phyloP scores from a whole-genome alignment of 2,888 invertebrate genomes.

The Synanthedon vespiformis region DNA sequence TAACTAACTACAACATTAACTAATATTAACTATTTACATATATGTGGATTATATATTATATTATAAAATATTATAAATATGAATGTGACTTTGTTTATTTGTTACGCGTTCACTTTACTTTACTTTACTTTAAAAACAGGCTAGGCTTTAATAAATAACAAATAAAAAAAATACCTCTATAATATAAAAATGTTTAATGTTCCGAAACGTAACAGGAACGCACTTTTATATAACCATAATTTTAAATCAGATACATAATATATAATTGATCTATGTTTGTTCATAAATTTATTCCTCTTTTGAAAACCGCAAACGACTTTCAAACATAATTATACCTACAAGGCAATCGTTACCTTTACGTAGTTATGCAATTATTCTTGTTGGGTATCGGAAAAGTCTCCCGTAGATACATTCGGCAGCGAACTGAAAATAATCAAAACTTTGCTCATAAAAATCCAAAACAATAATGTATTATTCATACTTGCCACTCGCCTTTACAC shows the following conservation, averaged over 20 bases:
- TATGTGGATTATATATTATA: no score
- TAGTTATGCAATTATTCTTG: slow-evolving; percentile 43
- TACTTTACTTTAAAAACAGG: no score
- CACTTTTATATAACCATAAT: background rate
- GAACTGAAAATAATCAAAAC: slow-evolving; percentile 71
- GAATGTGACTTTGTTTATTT: no score
- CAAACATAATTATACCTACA: slow-evolving; percentile 24
- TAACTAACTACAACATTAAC: no score
- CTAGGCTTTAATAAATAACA: no score
- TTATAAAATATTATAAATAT: no score
- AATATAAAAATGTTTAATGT: no score
- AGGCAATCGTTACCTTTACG: slow-evolving; percentile 23
- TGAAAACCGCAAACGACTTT: slow-evolving; percentile 35
- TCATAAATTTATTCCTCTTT: background rate
- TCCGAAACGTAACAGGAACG: no score
- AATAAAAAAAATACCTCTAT: no score
- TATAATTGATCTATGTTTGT: background rate
- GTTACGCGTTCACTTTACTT: no score
- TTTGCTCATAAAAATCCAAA: slow-evolving; percentile 70
- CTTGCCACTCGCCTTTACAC: slow-evolving; percentile 47
- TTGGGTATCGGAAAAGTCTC: slow-evolving; percentile 39
- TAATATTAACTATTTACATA: no score
- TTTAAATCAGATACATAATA: background rate
- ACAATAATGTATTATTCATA: slow-evolving; percentile 72
- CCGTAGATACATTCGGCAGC: slow-evolving; percentile 45